Percentiles rank a stretch among this genome's conserved stretches.
phyloP scores from a whole-genome alignment of 2,888 invertebrate species.

The Auanema freiburgensis region DNA sequence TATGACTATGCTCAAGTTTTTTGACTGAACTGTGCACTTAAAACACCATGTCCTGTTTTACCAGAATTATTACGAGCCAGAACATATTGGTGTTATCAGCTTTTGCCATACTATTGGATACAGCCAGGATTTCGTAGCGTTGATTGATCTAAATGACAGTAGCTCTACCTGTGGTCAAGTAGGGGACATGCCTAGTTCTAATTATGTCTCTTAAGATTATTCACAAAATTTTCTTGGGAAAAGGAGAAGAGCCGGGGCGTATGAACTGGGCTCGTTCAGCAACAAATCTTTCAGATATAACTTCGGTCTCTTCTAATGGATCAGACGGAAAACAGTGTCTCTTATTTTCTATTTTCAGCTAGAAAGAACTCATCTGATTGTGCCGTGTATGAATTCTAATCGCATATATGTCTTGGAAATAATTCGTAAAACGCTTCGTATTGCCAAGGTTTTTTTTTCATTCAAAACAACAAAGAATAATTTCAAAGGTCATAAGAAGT shows the following conservation, averaged over 20 bases:
- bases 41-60: too few relatives aligned
- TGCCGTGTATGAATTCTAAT: conserved; percentile 81
- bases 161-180: conserved; percentile 29
- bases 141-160: conserved; percentile 32
- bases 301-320: not conserved
- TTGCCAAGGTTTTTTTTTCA: conserved; percentile 4
- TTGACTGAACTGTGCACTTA: too few relatives aligned
- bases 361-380: conserved; percentile 76
- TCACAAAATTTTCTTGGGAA: not conserved
- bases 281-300: conserved; percentile 34
- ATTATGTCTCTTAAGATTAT: too few relatives aligned
- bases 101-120: conserved; percentile 18
- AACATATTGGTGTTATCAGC: conserved; percentile 11
- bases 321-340: conserved; percentile 4
- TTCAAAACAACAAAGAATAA: not conserved
- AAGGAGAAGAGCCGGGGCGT: conserved; percentile 42
- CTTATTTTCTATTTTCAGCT: conserved; percentile 18
- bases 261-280: conserved; percentile 49
- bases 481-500: conserved; percentile 30
- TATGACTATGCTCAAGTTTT: too few relatives aligned
- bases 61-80: not conserved
- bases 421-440: conserved; percentile 17
- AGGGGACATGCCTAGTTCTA: not conserved
- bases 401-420: conserved; percentile 81
- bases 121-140: conserved; percentile 26